phyloP scores from a whole-genome alignment of 2,888 invertebrate species.

The Drosophila mettleri region DNA sequence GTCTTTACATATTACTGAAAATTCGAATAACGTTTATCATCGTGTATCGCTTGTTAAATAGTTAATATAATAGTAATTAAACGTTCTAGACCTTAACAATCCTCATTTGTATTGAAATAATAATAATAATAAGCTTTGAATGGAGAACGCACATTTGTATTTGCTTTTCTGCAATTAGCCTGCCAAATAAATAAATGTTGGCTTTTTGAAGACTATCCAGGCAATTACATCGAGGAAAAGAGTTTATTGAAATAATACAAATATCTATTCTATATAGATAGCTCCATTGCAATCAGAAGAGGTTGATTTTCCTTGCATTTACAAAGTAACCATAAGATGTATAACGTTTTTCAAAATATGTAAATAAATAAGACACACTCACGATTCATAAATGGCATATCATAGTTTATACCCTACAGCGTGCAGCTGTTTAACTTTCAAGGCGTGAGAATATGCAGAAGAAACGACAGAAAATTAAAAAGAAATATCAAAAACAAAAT shows the following conservation, averaged over 20 bases:
- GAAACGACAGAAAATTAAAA: constrained; percentile 7
- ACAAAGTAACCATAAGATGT: too few species aligned
- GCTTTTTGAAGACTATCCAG: not conserved
- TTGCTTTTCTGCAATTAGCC: too few species aligned
- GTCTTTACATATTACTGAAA: not conserved
- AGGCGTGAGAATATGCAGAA: constrained; percentile 37
- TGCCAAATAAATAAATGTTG: not conserved
- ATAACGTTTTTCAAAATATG: not conserved
- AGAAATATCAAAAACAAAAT: constrained; percentile 11
- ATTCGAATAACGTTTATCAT: too few species aligned
- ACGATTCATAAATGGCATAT: not conserved
- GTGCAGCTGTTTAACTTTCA: constrained; percentile 6
- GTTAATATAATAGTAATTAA: not conserved
- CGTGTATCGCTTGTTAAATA: not conserved
- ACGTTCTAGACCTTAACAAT: not conserved
- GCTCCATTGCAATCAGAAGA: too few species aligned
- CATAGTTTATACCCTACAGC: constrained; percentile 13
- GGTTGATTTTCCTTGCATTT: not conserved
- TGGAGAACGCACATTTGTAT: too few species aligned
- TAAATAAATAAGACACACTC: too few species aligned
- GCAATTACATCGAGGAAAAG: not conserved
- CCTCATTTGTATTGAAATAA: constrained; percentile 3
- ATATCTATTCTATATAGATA: too few species aligned
- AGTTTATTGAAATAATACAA: not conserved
- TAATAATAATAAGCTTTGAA: not conserved